Evolutionary conservation across 2,888 invertebrate species (phyloP), one percentile per base, ranked within the genome.

Genomic region (Drosophila fulvimacula): DNA sequence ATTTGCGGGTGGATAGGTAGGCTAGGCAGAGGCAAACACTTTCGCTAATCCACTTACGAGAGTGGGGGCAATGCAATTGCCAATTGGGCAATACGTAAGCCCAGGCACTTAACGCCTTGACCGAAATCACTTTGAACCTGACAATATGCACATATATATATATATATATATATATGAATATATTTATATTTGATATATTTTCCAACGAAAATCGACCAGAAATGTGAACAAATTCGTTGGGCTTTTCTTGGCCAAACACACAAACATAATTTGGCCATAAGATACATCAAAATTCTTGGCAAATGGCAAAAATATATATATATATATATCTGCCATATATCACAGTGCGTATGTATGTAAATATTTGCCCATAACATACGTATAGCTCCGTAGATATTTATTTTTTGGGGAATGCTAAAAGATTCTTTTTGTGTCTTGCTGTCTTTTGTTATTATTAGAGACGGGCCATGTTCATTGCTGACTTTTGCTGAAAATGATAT

Each of bases 221-320:
- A 27, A 63, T 79, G 49, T 60, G 41, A 36, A 78, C 60, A 58
- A 36, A 58, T 53, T 56, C 21, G 44, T 69, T 51, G 34, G 15
- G 64, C 61, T 65, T 61, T 70, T 69, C 60, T 66, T 62, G 56
- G 73, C 61, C 34, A 51, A 53, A 27, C 11, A 67, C 57, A 55
- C 21, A 60, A 36, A 56, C 53, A 72, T 56, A 69, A 67, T 73
- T 77, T 73, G 66, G 62, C 64, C 53, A 84, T 68, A 73, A 76
- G 86, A 88, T 88, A 83, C 72, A 87, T 84, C 70, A 81, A 86
- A 78, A 88, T 87, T 88, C 82, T 83, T 83, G 89, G 84, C 89
- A 83, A 76, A 55, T 69, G 62, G 48, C 61, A 74, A 65, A 66
- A 48, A 58, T 21, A 64, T 36, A 55, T 32, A 59, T 36, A 44